Conservation (phyloP, 53 echinoderm and acorn worm species). For the Hippasteria phrygiana region DNA sequence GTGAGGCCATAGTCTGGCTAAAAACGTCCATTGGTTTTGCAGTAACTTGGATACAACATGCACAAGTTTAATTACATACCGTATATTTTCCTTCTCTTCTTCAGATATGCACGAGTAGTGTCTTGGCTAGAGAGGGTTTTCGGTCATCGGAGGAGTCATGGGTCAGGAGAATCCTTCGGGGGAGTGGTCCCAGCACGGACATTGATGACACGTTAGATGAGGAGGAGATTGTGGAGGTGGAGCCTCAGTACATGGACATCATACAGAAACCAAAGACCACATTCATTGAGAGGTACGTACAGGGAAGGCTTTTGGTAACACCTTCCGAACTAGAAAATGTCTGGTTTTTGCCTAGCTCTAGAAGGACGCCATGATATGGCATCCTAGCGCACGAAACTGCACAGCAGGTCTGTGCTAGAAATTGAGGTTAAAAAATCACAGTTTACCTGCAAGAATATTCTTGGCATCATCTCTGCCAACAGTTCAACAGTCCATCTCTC, state of each 20-base stretch:
- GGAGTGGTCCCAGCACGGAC: constrained; percentile 91
- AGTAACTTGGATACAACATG: too few relatives aligned
- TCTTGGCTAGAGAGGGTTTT: background rate
- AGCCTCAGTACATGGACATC: constrained; percentile 95
- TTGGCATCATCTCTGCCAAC: too few relatives aligned
- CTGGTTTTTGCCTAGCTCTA: too few relatives aligned
- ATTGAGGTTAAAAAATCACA: too few relatives aligned
- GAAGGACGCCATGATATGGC: too few relatives aligned
- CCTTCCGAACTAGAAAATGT: background rate
- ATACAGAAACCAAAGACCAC: constrained; percentile 73
- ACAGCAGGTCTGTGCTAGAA: too few relatives aligned
- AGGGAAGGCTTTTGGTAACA: background rate
- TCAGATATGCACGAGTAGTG: constrained; percentile 15
- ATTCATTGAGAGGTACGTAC: constrained; percentile 88
- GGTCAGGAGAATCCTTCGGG: constrained; percentile 83
- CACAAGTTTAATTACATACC: too few relatives aligned
- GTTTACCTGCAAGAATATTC: too few relatives aligned
- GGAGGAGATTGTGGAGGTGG: constrained; percentile 83
- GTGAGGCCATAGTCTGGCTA: too few relatives aligned
- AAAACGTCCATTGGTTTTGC: too few relatives aligned
- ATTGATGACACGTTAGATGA: constrained; percentile 73
- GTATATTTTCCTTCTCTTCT: background rate
- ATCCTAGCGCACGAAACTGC: too few relatives aligned
- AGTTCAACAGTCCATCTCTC: too few relatives aligned
- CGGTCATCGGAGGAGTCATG: constrained; percentile 78